These are phyloP conservation scores for Saiga tatarica DNA, from an alignment of 2,113 vertebrate species.

Conservation along the genomic window DNA sequence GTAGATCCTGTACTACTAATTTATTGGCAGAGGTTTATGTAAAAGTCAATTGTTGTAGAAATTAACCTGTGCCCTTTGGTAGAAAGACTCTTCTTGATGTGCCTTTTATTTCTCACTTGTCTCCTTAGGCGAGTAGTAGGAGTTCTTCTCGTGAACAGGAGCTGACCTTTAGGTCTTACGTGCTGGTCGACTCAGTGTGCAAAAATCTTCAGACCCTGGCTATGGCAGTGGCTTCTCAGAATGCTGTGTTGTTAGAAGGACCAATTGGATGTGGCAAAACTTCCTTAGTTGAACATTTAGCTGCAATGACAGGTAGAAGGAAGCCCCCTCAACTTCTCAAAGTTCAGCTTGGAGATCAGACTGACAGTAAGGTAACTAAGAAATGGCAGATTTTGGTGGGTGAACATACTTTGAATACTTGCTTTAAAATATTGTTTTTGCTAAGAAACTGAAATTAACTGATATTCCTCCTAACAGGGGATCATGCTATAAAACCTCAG, in stretches of 20 bases:
- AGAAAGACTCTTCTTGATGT: background rate
- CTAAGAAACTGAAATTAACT: background rate
- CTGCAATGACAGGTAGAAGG: conserved; percentile 89
- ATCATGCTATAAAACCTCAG: background rate
- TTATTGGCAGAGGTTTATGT: background rate
- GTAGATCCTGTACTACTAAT: background rate
- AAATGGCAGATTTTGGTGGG: background rate
- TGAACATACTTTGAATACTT: conserved; percentile 15
- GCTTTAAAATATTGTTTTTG: conserved; percentile 3
- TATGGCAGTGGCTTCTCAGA: conserved; percentile 91
- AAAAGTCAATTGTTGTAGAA: background rate
- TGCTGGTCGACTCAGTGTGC: conserved; percentile 92
- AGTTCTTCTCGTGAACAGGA: conserved; percentile 71
- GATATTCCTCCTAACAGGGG: background rate
- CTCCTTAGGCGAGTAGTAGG: conserved; percentile 27
- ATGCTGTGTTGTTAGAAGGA: conserved; percentile 94
- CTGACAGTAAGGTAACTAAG: conserved; percentile 94
- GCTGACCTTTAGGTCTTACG: conserved; percentile 73
- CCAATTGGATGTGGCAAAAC: conserved; percentile 98
- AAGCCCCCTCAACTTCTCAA: conserved; percentile 92
- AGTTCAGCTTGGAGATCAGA: conserved; percentile 98
- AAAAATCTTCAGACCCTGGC: conserved; percentile 92
- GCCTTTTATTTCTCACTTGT: background rate
- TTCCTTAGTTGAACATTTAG: conserved; percentile 91
- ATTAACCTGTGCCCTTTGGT: background rate